Percentiles rank a stretch among this genome's conserved stretches.
These are phyloP conservation scores for Amphipyra berbera DNA, from an alignment of 2,888 invertebrate species.

Conservation along the genomic window DNA sequence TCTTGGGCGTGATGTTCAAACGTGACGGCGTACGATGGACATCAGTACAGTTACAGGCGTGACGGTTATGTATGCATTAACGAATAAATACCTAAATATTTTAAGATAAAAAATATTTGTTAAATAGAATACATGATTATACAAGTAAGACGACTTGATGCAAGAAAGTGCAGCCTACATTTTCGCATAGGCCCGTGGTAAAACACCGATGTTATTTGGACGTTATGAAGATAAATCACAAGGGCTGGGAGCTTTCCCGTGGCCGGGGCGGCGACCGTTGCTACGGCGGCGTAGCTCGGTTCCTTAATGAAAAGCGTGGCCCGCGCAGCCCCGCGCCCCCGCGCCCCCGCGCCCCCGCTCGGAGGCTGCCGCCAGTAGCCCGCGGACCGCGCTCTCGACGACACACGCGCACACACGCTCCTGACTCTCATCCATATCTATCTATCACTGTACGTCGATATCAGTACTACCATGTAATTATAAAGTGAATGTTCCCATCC, in stretches of 20 bases:
- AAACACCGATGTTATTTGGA: slow-evolving; percentile 37
- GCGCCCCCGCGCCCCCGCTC: slow-evolving; percentile 67
- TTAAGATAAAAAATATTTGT: background rate
- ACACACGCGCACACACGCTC: slow-evolving; percentile 73
- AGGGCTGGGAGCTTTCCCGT: slow-evolving; percentile 70
- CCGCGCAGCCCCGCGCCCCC: slow-evolving; percentile 86
- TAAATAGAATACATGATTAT: background rate
- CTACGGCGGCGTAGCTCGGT: slow-evolving; percentile 75
- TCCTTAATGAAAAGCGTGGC: slow-evolving; percentile 80
- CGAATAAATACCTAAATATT: no score
- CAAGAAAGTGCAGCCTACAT: slow-evolving; percentile 25
- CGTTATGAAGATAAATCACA: slow-evolving; percentile 73
- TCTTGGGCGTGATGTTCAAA: no score
- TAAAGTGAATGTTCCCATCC: slow-evolving; percentile 69
- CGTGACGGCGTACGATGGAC: no score
- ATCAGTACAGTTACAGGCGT: no score
- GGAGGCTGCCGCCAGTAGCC: slow-evolving; percentile 86
- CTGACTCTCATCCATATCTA: slow-evolving; percentile 59
- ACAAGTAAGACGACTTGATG: background rate
- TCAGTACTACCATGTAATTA: slow-evolving; percentile 55
- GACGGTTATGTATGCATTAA: no score
- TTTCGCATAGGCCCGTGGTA: slow-evolving; percentile 56
- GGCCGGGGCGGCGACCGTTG: slow-evolving; percentile 80
- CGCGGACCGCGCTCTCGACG: slow-evolving; percentile 83
- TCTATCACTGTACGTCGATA: slow-evolving; percentile 69